Percentiles rank a stretch among this genome's conserved stretches.
phyloP scores from a whole-genome alignment of 2,113 vertebrate species.

The Nothobranchius kuhntae region DNA sequence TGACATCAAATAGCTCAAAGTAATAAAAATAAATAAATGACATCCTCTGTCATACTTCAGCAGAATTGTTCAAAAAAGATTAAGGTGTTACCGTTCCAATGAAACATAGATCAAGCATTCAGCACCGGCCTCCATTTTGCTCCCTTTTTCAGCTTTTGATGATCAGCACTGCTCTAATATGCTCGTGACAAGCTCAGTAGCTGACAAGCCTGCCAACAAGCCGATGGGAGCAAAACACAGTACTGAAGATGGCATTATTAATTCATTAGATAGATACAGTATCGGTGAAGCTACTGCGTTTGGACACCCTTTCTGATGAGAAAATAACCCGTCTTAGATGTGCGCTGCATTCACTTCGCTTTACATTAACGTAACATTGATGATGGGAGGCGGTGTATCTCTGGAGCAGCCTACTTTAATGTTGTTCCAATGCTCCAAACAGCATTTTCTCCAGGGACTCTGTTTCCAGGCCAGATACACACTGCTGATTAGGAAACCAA shows the following conservation, averaged over 20 bases:
- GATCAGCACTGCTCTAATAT: slow-evolving; percentile 22
- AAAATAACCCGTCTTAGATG: slow-evolving; percentile 22
- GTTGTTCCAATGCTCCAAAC: slow-evolving; percentile 40
- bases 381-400: slow-evolving; percentile 9
- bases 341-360: slow-evolving; percentile 14
- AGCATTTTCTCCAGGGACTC: slow-evolving; percentile 43
- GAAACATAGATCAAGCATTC: not conserved
- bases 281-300: slow-evolving; percentile 29
- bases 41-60: not conserved
- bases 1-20: not conserved
- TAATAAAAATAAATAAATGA: not conserved
- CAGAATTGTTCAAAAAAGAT: not conserved
- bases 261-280: slow-evolving; percentile 33
- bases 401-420: slow-evolving; percentile 28
- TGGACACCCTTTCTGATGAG: slow-evolving; percentile 24
- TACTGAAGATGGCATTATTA: slow-evolving; percentile 34
- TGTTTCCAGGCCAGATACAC: slow-evolving; percentile 65
- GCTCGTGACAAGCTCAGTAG: slow-evolving; percentile 30
- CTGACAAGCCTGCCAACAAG: slow-evolving; percentile 51
- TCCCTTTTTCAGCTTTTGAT: slow-evolving; percentile 32
- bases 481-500: slow-evolving; percentile 72
- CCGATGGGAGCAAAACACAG: slow-evolving; percentile 44
- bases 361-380: slow-evolving; percentile 37
- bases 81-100: not conserved
- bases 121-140: slow-evolving; percentile 34